Percentiles rank a stretch among this genome's conserved stretches.
Evolutionary conservation across 2,888 invertebrate genomes (phyloP).

Genomic region (Melitaea athalia): DNA sequence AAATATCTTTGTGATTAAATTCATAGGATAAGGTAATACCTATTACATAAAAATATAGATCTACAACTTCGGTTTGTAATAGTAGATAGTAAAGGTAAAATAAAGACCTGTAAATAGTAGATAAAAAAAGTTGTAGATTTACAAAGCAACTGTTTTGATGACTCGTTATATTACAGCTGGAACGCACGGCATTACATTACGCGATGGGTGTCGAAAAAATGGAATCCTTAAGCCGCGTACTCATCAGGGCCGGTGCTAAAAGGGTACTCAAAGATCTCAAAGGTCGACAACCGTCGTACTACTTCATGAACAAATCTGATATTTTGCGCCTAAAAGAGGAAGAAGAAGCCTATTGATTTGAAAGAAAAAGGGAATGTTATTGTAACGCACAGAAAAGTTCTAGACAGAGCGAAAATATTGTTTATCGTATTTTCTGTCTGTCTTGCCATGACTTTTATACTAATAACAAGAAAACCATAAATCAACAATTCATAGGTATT

Average conservation of each 20-base stretch:
- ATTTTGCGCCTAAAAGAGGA: slow-evolving; percentile 92
- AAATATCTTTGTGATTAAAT: background rate
- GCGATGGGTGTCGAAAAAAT: slow-evolving; percentile 94
- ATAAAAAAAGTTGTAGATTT: no score
- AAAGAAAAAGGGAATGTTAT: background rate
- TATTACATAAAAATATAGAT: no score
- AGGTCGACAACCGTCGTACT: slow-evolving; percentile 94
- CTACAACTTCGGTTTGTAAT: no score
- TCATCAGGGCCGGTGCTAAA: slow-evolving; percentile 92
- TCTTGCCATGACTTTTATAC: background rate
- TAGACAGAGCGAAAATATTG: background rate
- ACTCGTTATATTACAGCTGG: slow-evolving; percentile 84
- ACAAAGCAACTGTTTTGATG: background rate
- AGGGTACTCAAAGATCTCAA: slow-evolving; percentile 92
- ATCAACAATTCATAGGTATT: no score
- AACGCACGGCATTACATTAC: slow-evolving; percentile 93
- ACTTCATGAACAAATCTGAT: slow-evolving; percentile 95
- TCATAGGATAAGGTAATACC: no score
- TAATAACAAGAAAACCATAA: no score
- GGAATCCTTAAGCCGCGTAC: slow-evolving; percentile 89
- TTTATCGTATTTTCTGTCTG: background rate
- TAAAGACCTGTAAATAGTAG: no score
- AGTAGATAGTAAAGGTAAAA: no score
- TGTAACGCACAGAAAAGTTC: background rate
- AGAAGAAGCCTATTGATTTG: slow-evolving; percentile 84